Evolutionary conservation across 1,140 invertebrate genomes (phyloP).

Genomic region (Drosophila quadrilineata): DNA sequence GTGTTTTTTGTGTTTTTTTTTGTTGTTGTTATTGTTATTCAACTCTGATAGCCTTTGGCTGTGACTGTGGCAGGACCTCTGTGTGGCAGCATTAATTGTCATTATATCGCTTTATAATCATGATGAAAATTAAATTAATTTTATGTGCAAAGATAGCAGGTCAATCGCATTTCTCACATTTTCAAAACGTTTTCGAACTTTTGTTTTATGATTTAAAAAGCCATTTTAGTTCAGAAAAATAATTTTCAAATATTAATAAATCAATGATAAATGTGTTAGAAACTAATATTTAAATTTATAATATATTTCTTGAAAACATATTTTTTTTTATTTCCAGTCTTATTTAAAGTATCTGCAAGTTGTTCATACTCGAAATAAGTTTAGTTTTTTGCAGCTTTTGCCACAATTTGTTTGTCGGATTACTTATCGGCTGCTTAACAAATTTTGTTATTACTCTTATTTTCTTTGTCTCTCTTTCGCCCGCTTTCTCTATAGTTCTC

Average conservation of each 20-base stretch:
- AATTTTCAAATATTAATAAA: not conserved
- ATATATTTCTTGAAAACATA: no score
- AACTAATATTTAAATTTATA: no score
- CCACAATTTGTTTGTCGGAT: constrained; percentile 54
- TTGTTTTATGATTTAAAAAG: no score
- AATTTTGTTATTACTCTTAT: constrained; percentile 63
- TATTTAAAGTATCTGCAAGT: not conserved
- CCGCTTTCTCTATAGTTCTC: no score
- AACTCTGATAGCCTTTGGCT: constrained; percentile 34
- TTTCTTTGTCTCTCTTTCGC: constrained; percentile 49
- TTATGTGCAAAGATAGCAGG: not conserved
- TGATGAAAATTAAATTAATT: not conserved
- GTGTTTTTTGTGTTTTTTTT: no score
- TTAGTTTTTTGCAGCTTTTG: constrained; percentile 12
- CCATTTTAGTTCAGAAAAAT: no score
- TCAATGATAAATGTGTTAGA: no score
- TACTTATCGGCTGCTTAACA: constrained; percentile 71
- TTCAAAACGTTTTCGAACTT: no score
- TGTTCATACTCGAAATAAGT: not conserved
- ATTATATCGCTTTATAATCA: constrained; percentile 17
- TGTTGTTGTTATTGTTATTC: no score
- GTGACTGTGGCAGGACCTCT: not conserved
- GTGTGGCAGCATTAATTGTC: constrained; percentile 4
- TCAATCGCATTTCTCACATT: no score
- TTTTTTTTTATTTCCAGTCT: no score